Evolutionary conservation across 1,140 invertebrate species (phyloP), one percentile per base, ranked within the genome.

Genomic region (Tribolium castaneum): DNA sequence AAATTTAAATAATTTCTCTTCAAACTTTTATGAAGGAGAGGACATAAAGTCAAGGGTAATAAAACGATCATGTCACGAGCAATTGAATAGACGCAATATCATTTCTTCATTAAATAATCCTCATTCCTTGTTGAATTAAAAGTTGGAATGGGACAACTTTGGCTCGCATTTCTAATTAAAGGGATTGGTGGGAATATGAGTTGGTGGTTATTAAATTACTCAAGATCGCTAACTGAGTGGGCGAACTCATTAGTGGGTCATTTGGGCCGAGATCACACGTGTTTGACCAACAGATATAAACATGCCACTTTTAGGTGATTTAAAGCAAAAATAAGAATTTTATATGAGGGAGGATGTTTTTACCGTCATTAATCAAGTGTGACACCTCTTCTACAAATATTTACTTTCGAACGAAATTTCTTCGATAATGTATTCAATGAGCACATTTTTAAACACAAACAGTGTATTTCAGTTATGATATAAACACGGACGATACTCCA

Each of bases 121-220:
- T 66, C 59, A 66, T 66, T 34, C 59, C 59, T 66, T 35, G 9
- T 12, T 22, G 59, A 12, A 66, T 66, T 66, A 66, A 66, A 66
- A 66, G 59, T 66, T 66, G 59, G 59, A 66, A 66, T 66, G 59
- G 59, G 30, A 66, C 59, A 66, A 66, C 25, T 66, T 66, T 13
- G 12, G 59, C 25, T 66, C 30, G 59, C 30, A 35, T 66, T 66
- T 66, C 59, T 66, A 66, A 66, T 39, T 39, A 66, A 66, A 66
- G 59, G 30, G 59, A 66, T 35, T 66, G 59, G 25, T 13, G 6
- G 59, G 59, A 66, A 66, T 66, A 66, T 66, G 59, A 66, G 25
- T 59, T 66, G 30, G 59, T 34, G 59, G 25, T 66, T 39, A 66
- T 66, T 66, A 66, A 66, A 66, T 66, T 66, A 66, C 59, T 66